A percentile compares a stretch with the other conserved stretches of the same genome.
Evolutionary conservation across 2,797 vertebrate species (phyloP).

Genomic region (Leptodactylus fallax): DNA sequence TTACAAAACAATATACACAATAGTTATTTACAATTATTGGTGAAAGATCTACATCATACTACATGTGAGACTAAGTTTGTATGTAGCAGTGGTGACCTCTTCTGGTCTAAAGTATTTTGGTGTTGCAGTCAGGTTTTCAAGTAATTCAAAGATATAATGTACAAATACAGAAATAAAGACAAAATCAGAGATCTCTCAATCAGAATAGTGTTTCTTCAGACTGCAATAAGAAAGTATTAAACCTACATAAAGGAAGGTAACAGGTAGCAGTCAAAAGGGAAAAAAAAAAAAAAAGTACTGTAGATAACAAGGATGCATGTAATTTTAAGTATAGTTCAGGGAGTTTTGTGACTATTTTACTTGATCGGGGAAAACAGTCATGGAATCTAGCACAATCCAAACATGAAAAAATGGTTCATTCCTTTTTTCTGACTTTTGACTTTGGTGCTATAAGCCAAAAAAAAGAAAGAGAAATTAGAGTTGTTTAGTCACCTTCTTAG

Average conservation of each 20-base stretch:
- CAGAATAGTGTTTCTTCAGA: no score
- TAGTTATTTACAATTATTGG: neutral
- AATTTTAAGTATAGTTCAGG: neutral
- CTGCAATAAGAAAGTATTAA: no score
- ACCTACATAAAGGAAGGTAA: neutral
- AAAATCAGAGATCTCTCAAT: neutral
- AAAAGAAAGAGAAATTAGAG: neutral
- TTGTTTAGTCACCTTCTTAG: conserved; percentile 8
- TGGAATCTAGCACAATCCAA: neutral
- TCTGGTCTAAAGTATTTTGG: conserved; percentile 3
- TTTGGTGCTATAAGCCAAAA: conserved; percentile 82
- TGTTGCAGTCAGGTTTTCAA: neutral
- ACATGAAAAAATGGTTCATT: conserved; percentile 63
- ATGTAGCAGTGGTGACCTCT: conserved; percentile 25
- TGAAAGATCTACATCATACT: neutral
- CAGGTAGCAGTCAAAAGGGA: neutral
- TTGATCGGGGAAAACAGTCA: neutral
- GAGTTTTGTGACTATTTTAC: no score
- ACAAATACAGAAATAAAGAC: neutral
- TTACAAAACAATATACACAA: neutral
- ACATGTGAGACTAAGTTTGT: neutral
- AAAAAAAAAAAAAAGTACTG: neutral
- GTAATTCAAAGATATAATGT: neutral
- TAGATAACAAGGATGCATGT: neutral
- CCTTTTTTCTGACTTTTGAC: conserved; percentile 88